These are phyloP conservation scores for Agrotis puta DNA, from an alignment of 2,888 invertebrate species.

Conservation along the genomic window DNA sequence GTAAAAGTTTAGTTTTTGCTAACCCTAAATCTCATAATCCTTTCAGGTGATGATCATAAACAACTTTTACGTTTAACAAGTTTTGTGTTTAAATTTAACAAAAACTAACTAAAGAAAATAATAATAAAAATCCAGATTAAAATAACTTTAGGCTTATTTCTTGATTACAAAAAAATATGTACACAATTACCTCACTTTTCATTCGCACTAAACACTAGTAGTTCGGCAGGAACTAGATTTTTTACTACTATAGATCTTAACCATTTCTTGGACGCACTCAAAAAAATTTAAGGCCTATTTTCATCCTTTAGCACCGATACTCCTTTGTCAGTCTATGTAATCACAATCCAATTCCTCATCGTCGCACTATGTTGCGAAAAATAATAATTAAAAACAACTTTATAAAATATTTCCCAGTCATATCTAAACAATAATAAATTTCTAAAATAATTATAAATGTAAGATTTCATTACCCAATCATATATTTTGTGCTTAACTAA, in stretches of 20 bases:
- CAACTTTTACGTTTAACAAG: neutral
- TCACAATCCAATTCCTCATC: slow-evolving; percentile 68
- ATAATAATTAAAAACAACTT: slow-evolving; percentile 63
- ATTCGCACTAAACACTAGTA: slow-evolving; percentile 19
- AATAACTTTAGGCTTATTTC: slow-evolving; percentile 26
- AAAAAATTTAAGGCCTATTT: slow-evolving; percentile 68
- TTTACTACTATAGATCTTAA: slow-evolving; percentile 63
- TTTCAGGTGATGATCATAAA: neutral
- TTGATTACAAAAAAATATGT: slow-evolving; percentile 17
- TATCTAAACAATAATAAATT: slow-evolving; percentile 67
- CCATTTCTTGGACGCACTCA: slow-evolving; percentile 33
- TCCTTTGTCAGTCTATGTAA: slow-evolving; percentile 75
- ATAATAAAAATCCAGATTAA: slow-evolving; percentile 12
- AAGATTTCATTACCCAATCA: slow-evolving; percentile 64
- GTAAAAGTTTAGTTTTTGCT: neutral
- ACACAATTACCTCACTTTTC: slow-evolving; percentile 16
- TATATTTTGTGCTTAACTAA: slow-evolving; percentile 58
- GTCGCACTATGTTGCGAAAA: slow-evolving; percentile 51
- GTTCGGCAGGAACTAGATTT: slow-evolving; percentile 56
- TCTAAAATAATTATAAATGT: slow-evolving; percentile 63
- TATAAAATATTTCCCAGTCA: slow-evolving; percentile 66
- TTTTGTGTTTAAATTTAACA: neutral
- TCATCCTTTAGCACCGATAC: slow-evolving; percentile 71
- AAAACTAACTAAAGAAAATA: slow-evolving; percentile 6
- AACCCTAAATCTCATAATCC: neutral